Evolutionary conservation across 1,140 invertebrate genomes (phyloP).

Genomic region (Tribolium madens): DNA sequence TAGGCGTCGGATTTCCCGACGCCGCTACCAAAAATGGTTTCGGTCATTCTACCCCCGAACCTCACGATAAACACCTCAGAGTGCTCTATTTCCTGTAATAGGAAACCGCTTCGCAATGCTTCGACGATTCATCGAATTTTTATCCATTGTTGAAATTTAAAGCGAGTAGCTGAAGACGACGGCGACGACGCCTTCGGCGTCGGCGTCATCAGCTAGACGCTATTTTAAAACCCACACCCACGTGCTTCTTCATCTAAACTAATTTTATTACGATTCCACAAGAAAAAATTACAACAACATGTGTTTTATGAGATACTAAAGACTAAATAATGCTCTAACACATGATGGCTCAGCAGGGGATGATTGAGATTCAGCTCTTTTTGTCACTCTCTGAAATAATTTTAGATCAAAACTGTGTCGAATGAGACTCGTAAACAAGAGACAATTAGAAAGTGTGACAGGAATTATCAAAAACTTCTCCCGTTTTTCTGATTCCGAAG

Average conservation of each 20-base stretch:
- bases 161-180: conserved; percentile 1
- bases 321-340: neutral
- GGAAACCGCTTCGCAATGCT: conserved; percentile 27
- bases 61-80: conserved; percentile 44
- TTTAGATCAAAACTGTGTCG: conserved; percentile 4
- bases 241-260: conserved; percentile 33
- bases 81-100: conserved; percentile 1
- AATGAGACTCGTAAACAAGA: neutral
- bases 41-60: conserved; percentile 58
- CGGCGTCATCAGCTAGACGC: conserved; percentile 36
- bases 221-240: conserved; percentile 41
- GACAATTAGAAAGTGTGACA: neutral
- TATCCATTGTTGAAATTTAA: neutral
- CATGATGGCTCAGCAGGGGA: conserved; percentile 3
- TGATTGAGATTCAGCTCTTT: neutral
- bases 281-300: conserved; percentile 11
- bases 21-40: conserved; percentile 77
- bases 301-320: conserved; percentile 8
- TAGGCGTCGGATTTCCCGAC: conserved; percentile 73
- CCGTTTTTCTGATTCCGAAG: neutral
- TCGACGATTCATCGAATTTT: conserved; percentile 17
- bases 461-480: neutral
- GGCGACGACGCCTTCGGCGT: neutral
- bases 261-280: conserved; percentile 39
- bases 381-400: neutral